Percentiles rank a stretch among this genome's conserved stretches.
phyloP scores from a whole-genome alignment of 2,113 vertebrate species.

The Rhadina sibilatrix region DNA sequence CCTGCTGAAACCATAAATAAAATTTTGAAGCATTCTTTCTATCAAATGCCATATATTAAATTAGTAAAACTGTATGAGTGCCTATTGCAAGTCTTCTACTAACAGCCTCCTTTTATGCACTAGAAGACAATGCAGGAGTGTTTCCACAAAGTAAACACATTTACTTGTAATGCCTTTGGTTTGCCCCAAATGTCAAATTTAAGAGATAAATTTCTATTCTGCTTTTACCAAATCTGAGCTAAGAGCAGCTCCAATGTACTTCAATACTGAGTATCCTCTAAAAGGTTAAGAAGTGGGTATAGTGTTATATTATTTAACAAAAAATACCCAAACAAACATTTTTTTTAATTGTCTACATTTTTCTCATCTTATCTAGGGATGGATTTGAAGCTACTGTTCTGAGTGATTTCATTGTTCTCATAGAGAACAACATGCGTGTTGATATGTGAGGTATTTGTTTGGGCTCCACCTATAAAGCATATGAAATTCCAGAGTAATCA shows the following conservation, averaged over 20 bases:
- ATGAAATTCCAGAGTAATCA: conserved; percentile 9
- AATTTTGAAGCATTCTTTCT: not conserved
- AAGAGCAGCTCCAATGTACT: not conserved
- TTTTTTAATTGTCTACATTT: not conserved
- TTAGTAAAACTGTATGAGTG: not conserved
- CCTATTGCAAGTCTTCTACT: not conserved
- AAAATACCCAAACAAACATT: not conserved
- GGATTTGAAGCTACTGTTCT: not conserved
- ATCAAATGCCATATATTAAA: not conserved
- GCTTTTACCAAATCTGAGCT: not conserved
- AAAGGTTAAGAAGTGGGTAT: not conserved
- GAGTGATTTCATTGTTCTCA: not conserved
- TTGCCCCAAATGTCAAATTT: not conserved
- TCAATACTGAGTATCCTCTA: not conserved
- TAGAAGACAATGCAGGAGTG: not conserved
- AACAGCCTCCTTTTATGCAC: not conserved
- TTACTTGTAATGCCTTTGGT: not conserved
- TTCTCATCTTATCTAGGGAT: not conserved
- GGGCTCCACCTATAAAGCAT: conserved; percentile 20
- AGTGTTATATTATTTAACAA: not conserved
- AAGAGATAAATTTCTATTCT: not conserved
- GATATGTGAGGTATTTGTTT: not conserved
- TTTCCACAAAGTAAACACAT: not conserved
- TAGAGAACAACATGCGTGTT: not conserved
- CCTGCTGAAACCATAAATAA: not conserved